Percentiles rank a stretch among this genome's conserved stretches.
These are phyloP conservation scores for Malurus leucopterus DNA, from an alignment of 2,797 vertebrate species.

Conservation along the genomic window DNA sequence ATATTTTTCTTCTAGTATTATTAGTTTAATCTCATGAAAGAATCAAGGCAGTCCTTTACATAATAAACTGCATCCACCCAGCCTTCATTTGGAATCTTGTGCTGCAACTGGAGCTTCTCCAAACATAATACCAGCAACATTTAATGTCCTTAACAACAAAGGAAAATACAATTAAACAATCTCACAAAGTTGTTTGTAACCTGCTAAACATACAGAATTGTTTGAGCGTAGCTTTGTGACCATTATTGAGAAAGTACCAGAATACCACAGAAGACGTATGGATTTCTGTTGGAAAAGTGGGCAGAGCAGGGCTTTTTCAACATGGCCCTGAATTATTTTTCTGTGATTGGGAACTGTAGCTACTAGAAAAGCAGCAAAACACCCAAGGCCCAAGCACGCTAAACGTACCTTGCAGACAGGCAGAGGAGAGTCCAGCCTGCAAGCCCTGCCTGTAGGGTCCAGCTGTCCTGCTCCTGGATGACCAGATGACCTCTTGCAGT, in stretches of 20 bases:
- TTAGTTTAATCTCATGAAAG: constrained; percentile 16
- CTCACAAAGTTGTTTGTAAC: background rate
- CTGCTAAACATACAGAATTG: background rate
- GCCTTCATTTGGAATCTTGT: constrained; percentile 1
- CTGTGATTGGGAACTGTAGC: background rate
- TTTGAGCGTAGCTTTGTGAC: background rate
- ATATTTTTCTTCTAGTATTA: background rate
- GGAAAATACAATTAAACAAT: constrained; percentile 34
- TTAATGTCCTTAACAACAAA: constrained; percentile 16
- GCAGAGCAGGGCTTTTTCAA: background rate
- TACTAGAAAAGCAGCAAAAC: background rate
- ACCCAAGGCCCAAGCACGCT: background rate
- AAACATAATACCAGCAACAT: background rate
- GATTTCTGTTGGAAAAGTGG: background rate
- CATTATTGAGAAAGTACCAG: background rate
- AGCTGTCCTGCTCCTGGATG: background rate
- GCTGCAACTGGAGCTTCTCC: constrained; percentile 2
- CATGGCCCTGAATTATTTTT: background rate
- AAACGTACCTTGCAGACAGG: background rate
- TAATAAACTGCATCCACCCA: background rate
- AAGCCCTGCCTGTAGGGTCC: background rate
- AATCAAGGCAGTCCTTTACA: background rate
- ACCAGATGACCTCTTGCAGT: background rate
- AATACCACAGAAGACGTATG: rapidly evolving
- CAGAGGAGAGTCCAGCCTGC: background rate